Evolutionary conservation across 2,888 invertebrate species (phyloP), one percentile per base, ranked within the genome.

Genomic region (Actias luna): DNA sequence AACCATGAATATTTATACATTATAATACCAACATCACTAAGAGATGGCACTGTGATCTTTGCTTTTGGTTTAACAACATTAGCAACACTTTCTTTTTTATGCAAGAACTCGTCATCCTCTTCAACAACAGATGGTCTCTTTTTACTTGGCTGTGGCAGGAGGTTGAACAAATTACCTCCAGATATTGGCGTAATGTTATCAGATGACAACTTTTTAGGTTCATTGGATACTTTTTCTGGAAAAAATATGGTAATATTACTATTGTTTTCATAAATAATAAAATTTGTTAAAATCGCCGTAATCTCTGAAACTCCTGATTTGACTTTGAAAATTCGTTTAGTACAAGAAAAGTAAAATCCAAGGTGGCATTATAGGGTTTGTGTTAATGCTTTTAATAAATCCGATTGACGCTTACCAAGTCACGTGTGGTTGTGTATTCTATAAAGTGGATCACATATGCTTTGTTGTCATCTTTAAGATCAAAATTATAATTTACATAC

Each of bases 21-120:
- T 12, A 12, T 10, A 25, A 1, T 52, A 75, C 87, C 85, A 85
- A 94, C 95, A 81, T 95, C 94, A 70, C 92, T 93, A 5, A 96
- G 84, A 1, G 95, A 95, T 1, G 96, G 96, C 60, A 96, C 94
- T 52, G 93, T 93, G 68, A 96, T 96, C 82, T 94, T 94, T 0
- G 95, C 94, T 63, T 94, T 91, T 68, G 88, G 91, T 83, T 84
- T 93, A 67, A 86, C 79, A 62, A 75, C 57, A 64, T 75, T 81
- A 5, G 67, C 62, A 1, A 82, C 77, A 12, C 78, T 79, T 67
- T 92, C 94, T 70, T 94, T 95, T 74, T 95, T 95, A 65, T 93
- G 92, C 16, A 95, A 75, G 71, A 94, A 94, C 68, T 95, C 94
- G 79, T 95, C 95, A 71, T 95, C 94, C 67, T 93, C 94, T 71